These are phyloP conservation scores for Nymphalis io DNA, from an alignment of 1,140 invertebrate species.

Conservation along the genomic window DNA sequence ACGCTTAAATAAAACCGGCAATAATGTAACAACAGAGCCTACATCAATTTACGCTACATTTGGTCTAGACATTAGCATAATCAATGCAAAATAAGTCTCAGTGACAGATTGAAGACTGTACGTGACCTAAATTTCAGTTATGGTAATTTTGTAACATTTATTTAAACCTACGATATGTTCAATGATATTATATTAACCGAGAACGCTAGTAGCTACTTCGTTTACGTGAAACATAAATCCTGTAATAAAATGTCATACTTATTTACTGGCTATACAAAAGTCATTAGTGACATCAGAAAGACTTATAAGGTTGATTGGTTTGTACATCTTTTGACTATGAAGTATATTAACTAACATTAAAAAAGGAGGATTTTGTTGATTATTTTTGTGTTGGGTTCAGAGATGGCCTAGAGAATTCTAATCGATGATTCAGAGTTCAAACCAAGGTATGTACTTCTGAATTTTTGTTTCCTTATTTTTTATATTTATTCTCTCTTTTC, in stretches of 20 bases:
- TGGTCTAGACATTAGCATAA: slow-evolving; percentile 27
- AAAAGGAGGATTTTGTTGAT: too few species aligned
- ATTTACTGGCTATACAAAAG: slow-evolving; percentile 6
- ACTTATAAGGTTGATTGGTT: slow-evolving; percentile 6
- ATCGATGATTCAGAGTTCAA: too few species aligned
- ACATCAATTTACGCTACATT: slow-evolving; percentile 13
- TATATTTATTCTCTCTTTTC: too few species aligned
- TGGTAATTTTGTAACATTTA: slow-evolving; percentile 16
- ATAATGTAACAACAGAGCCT: neutral
- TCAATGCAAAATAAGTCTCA: slow-evolving; percentile 16
- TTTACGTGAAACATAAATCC: slow-evolving; percentile 3
- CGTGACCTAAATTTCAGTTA: slow-evolving; percentile 9
- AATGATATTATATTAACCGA: neutral
- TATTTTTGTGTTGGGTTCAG: too few species aligned
- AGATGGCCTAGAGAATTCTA: too few species aligned
- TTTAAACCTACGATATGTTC: slow-evolving; percentile 10
- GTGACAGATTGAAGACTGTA: slow-evolving; percentile 13
- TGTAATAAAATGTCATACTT: neutral
- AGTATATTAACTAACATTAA: neutral
- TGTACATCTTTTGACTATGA: neutral
- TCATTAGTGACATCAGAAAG: slow-evolving; percentile 1
- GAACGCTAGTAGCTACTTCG: neutral
- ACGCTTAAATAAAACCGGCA: slow-evolving; percentile 4
- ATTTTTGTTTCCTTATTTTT: too few species aligned
- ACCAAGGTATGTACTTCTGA: too few species aligned